Percentiles rank a stretch among this genome's conserved stretches.
These are phyloP conservation scores for Panthera leo DNA, from an alignment of 2,113 vertebrate genomes.

Conservation along the genomic window DNA sequence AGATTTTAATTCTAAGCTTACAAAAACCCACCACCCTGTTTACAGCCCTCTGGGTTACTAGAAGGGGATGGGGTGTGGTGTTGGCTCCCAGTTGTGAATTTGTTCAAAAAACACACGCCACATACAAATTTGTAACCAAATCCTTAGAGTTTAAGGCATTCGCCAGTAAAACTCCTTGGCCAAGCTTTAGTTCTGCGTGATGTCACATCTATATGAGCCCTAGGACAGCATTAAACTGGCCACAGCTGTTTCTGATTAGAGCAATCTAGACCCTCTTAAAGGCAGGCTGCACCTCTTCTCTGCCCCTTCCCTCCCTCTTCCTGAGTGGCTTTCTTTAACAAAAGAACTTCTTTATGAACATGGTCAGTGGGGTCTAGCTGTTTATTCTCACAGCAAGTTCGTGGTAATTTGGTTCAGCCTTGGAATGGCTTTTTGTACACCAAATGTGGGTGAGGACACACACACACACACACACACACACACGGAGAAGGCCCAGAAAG, in stretches of 20 bases:
- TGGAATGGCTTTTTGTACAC: neutral
- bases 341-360: slow-evolving; percentile 56
- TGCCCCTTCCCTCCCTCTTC: neutral
- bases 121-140: slow-evolving; percentile 80
- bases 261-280: slow-evolving; percentile 60
- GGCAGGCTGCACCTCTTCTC: slow-evolving; percentile 37
- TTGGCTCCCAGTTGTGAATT: slow-evolving; percentile 75
- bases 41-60: slow-evolving; percentile 62
- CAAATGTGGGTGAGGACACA: neutral
- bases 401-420: neutral
- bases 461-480: neutral
- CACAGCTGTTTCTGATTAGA: slow-evolving; percentile 83
- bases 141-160: slow-evolving; percentile 79
- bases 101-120: slow-evolving; percentile 70
- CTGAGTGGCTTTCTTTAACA: slow-evolving; percentile 40
- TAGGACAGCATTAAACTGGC: slow-evolving; percentile 79
- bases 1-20: slow-evolving; percentile 75
- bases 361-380: neutral
- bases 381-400: neutral
- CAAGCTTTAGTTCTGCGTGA: slow-evolving; percentile 77
- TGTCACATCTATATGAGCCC: slow-evolving; percentile 81
- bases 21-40: slow-evolving; percentile 30
- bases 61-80: slow-evolving; percentile 30
- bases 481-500: neutral
- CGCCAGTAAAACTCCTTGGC: slow-evolving; percentile 81